Conservation (phyloP, 1,140 invertebrate species). For the Microvelia longipes region DNA sequence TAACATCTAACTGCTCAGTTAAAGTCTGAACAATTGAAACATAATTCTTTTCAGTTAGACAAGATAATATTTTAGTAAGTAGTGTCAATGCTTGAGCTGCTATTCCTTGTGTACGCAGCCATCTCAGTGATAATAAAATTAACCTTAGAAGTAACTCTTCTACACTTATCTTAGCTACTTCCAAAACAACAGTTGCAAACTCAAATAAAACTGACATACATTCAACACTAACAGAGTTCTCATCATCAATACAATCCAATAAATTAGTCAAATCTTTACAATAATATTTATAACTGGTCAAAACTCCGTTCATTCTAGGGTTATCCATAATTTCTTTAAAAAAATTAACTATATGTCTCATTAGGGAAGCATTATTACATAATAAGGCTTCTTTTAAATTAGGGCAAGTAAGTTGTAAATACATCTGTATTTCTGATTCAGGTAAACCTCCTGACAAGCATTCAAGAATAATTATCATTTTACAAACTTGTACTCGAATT, state of each 20-base stretch:
- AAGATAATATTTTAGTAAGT: neutral
- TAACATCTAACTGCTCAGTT: neutral
- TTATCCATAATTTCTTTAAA: slow-evolving; percentile 35
- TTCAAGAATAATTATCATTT: slow-evolving; percentile 40
- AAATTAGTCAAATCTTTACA: slow-evolving; percentile 6
- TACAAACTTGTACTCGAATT: slow-evolving; percentile 19
- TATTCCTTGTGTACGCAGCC: slow-evolving; percentile 4
- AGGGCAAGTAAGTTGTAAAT: slow-evolving; percentile 34
- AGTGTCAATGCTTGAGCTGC: slow-evolving; percentile 7
- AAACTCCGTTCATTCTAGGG: slow-evolving; percentile 24
- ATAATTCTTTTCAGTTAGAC: neutral
- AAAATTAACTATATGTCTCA: slow-evolving; percentile 39
- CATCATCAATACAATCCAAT: neutral
- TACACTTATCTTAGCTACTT: neutral
- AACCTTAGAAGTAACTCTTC: slow-evolving; percentile 4
- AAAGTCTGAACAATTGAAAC: neutral
- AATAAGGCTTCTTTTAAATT: slow-evolving; percentile 33
- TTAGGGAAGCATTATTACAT: slow-evolving; percentile 31
- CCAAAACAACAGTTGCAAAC: slow-evolving; percentile 2
- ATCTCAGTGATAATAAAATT: neutral
- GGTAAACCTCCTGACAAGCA: slow-evolving; percentile 34
- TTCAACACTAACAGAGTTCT: neutral
- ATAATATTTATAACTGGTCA: slow-evolving; percentile 26
- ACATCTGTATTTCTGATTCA: slow-evolving; percentile 33
- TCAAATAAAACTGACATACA: slow-evolving; percentile 11